Evolutionary conservation across 2,888 invertebrate species (phyloP), one percentile per base, ranked within the genome.

Genomic region (Hemicrepidius hirtus): DNA sequence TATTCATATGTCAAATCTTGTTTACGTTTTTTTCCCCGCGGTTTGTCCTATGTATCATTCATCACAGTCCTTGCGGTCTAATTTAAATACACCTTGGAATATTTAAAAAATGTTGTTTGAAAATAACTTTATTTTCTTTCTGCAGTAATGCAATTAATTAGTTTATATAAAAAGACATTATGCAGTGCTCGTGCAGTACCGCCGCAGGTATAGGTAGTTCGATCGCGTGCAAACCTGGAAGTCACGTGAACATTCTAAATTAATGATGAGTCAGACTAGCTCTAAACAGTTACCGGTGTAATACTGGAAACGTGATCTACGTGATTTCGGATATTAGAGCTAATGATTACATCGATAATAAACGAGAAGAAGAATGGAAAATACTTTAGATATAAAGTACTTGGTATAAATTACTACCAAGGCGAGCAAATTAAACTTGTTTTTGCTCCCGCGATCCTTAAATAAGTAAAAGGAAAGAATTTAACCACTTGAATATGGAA

Each of bases 171-270:
- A 53, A 53, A 53, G 20, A 28, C 28, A 53, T 53, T 53, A 53
- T 53, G 53, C 53, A 53, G 21, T 28, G n/a, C n/a, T 16, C 13
- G 53, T 24, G 53, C 53, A 53, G 7, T 53, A 24, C 53, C 12
- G 53, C 28, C n/a, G n/a, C n/a, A n/a, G n/a, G n/a, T n/a, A n/a
- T n/a, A n/a, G n/a, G n/a, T n/a, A 53, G 3, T 49, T 28, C 5
- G 13, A 10, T 53, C 53, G 53, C 53, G 53, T 53, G 53, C 53
- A 28, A 10, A n/a, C 10, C 24, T n/a, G 24, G 4, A 28, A 53
- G 53, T 53, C 53, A 53, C 53, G 53, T 53, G 53, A 53, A 53
- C n/a, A 24, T 53, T 53, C 53, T 53, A 53, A 53, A 28, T 53
- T 53, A 53, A 53, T 53, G 53, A 53, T 53, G 53, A 53, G 53